A percentile compares a stretch with the other conserved stretches of the same genome.
phyloP scores from a whole-genome alignment of 2,797 vertebrate genomes.

The Dryobates pubescens region DNA sequence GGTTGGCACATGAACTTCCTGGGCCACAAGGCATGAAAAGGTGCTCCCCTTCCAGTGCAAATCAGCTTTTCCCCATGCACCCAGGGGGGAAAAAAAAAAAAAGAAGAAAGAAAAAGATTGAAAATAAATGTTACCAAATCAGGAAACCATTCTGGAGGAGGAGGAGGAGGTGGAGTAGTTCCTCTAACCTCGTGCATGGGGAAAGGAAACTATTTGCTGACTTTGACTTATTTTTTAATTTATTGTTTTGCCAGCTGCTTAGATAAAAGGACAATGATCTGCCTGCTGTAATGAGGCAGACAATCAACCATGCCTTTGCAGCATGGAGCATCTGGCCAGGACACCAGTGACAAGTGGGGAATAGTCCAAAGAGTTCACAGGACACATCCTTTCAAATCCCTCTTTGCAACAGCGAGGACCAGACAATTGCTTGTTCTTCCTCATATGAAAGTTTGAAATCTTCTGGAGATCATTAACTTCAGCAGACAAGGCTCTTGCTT shows the following conservation, averaged over 20 bases:
- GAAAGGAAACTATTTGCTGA: slow-evolving; percentile 64
- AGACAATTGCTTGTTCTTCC: background rate
- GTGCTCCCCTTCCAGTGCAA: rapidly evolving
- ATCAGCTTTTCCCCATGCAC: background rate
- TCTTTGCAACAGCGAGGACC: background rate
- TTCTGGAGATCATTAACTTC: slow-evolving; percentile 6
- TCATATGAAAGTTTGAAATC: background rate
- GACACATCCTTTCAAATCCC: background rate
- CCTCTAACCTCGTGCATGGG: slow-evolving; percentile 27
- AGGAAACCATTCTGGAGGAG: slow-evolving; percentile 47
- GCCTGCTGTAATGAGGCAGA: slow-evolving; percentile 26
- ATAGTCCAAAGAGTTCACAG: background rate
- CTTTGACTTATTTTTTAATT: slow-evolving; percentile 34
- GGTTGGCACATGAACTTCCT: background rate
- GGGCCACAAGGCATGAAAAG: background rate
- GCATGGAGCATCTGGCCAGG: background rate
- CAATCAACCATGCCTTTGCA: background rate
- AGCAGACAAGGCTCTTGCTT: background rate
- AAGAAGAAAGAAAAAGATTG: slow-evolving; percentile 33
- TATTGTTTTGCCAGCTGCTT: slow-evolving; percentile 64
- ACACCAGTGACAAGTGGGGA: rapidly evolving
- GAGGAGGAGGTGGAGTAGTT: slow-evolving; percentile 51
- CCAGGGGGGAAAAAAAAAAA: background rate
- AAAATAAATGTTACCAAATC: slow-evolving; percentile 27
- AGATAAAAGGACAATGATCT: slow-evolving; percentile 46